phyloP scores from a whole-genome alignment of 53 echinoderm and acorn worm species.

The Stichopus horrens region DNA sequence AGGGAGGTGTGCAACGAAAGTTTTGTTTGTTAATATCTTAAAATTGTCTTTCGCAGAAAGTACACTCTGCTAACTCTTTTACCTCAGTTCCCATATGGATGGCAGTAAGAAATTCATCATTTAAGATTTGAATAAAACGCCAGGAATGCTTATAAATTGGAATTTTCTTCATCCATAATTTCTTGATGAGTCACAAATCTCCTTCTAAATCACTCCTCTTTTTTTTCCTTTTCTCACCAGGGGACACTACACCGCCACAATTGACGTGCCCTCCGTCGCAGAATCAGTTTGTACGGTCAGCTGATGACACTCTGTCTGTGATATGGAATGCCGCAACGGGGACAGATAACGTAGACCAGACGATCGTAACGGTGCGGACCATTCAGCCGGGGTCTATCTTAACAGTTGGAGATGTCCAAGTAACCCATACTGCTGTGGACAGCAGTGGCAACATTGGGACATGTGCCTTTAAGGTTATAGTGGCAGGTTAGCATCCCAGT shows the following conservation, averaged over 20 bases:
- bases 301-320: not conserved
- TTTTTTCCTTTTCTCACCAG: not conserved
- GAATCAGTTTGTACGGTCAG: not conserved
- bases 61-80: too few species aligned
- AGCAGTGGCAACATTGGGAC: constrained; percentile 1
- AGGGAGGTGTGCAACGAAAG: too few species aligned
- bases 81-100: too few species aligned
- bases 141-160: too few species aligned
- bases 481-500: constrained; percentile 11
- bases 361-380: not conserved
- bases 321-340: constrained; percentile 2
- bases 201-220: not conserved
- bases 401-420: not conserved
- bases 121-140: too few species aligned
- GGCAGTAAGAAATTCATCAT: too few species aligned
- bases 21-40: too few species aligned
- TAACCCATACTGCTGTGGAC: not conserved
- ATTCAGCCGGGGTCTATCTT: not conserved
- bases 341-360: constrained; percentile 17
- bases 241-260: not conserved
- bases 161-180: too few species aligned
- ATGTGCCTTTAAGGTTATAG: constrained; percentile 20
- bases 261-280: constrained; percentile 12
- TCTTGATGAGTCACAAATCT: not conserved
- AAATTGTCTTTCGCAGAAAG: too few species aligned